Evolutionary conservation across 2,113 vertebrate species (phyloP).

Genomic region (Empidonax alnorum): DNA sequence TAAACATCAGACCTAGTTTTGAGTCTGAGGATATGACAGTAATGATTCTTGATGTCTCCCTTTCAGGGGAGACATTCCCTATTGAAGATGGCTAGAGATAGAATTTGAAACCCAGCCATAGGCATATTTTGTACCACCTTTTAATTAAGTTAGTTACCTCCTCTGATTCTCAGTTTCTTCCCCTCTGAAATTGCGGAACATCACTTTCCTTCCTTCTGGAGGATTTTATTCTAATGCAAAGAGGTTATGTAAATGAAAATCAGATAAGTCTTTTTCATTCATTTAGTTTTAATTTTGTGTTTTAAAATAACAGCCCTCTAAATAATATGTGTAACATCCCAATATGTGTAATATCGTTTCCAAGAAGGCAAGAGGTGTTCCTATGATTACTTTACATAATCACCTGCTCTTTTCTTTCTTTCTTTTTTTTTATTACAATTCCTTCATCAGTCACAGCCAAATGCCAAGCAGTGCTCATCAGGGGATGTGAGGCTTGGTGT

Average conservation of each 20-base stretch:
- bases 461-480: not conserved
- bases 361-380: not conserved
- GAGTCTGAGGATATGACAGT: not conserved
- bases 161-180: not conserved
- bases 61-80: not conserved
- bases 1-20: not conserved
- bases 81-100: not conserved
- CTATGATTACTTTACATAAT: not conserved
- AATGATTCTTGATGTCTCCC: not conserved
- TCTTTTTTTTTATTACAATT: not conserved
- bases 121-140: not conserved
- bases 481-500: not conserved
- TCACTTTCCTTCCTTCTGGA: not conserved
- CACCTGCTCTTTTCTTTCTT: not conserved
- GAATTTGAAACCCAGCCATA: not conserved
- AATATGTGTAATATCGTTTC: accelerated
- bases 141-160: not conserved
- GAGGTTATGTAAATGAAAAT: not conserved
- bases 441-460: not conserved
- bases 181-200: not conserved
- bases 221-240: not conserved
- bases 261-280: not conserved
- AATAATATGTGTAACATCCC: not conserved
- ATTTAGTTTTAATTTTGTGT: not conserved
- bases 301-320: not conserved